Conservation (phyloP, 2,797 vertebrate species). For the Channallabes apus region DNA sequence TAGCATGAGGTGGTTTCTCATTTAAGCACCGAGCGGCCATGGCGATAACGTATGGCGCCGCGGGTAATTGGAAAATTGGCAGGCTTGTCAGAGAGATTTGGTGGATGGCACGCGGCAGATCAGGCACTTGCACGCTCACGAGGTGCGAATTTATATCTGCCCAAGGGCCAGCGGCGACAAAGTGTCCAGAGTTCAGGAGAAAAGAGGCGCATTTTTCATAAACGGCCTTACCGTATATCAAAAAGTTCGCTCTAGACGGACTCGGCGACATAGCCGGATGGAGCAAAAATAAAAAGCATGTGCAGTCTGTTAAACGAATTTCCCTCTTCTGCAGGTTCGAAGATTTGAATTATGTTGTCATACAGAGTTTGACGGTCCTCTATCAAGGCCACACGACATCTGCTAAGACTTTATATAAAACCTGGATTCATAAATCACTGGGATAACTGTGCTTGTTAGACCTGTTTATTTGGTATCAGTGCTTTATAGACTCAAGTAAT, state of each 20-base stretch:
- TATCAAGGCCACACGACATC: background rate
- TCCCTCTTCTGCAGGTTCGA: constrained; percentile 39
- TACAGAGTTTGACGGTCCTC: constrained; percentile 16
- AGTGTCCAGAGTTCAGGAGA: constrained; percentile 67
- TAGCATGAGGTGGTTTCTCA: constrained; percentile 81
- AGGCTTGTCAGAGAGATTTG: constrained; percentile 89
- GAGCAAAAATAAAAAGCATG: constrained; percentile 47
- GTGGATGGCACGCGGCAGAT: constrained; percentile 81
- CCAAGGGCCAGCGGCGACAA: constrained; percentile 75
- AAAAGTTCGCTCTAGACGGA: constrained; percentile 69
- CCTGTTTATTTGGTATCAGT: background rate
- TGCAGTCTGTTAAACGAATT: constrained; percentile 38
- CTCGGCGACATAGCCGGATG: constrained; percentile 67
- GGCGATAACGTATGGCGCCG: constrained; percentile 87
- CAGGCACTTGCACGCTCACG: constrained; percentile 74
- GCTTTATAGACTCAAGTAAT: background rate
- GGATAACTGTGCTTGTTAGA: background rate
- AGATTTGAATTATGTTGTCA: constrained; percentile 33
- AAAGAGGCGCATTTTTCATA: constrained; percentile 76
- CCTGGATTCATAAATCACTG: constrained; percentile 5
- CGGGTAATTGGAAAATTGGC: constrained; percentile 98
- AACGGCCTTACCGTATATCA: constrained; percentile 70
- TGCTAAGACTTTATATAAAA: background rate
- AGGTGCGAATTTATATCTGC: constrained; percentile 86
- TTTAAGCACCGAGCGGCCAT: constrained; percentile 85